phyloP scores from a whole-genome alignment of 2,113 vertebrate species.

The Corythaixoides concolor region DNA sequence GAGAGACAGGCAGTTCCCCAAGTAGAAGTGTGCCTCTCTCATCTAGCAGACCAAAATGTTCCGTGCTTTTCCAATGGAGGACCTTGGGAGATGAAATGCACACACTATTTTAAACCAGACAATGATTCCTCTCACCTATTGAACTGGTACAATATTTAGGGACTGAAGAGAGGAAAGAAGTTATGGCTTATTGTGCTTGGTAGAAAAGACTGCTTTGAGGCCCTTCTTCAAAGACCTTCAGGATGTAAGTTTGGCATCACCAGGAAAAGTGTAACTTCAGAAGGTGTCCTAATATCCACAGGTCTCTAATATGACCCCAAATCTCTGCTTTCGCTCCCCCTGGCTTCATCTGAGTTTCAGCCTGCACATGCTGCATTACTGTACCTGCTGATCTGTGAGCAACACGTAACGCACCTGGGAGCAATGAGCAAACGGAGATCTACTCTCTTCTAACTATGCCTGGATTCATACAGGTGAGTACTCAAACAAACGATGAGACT shows the following conservation, averaged over 20 bases:
- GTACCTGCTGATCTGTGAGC: neutral
- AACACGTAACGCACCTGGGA: neutral
- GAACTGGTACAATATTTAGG: neutral
- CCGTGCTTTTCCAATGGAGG: neutral
- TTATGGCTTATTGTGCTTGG: neutral
- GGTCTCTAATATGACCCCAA: neutral
- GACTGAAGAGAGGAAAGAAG: neutral
- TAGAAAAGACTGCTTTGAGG: neutral
- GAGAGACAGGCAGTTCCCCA: neutral
- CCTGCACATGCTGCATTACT: neutral
- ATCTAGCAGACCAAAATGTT: neutral
- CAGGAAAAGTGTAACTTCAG: neutral
- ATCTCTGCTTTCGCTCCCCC: neutral
- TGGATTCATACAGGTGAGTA: neutral
- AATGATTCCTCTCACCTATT: neutral
- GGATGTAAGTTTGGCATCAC: neutral
- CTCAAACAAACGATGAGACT: neutral
- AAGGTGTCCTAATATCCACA: neutral
- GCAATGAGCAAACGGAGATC: neutral
- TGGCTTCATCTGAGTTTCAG: neutral
- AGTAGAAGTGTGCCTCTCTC: neutral
- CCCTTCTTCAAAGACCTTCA: neutral
- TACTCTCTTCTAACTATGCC: neutral
- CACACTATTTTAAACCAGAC: neutral
- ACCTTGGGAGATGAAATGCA: rapidly evolving